Base-by-base conservation (phyloP, 2,113 vertebrate genomes). In the Melanostigma gelatinosum region DNA sequence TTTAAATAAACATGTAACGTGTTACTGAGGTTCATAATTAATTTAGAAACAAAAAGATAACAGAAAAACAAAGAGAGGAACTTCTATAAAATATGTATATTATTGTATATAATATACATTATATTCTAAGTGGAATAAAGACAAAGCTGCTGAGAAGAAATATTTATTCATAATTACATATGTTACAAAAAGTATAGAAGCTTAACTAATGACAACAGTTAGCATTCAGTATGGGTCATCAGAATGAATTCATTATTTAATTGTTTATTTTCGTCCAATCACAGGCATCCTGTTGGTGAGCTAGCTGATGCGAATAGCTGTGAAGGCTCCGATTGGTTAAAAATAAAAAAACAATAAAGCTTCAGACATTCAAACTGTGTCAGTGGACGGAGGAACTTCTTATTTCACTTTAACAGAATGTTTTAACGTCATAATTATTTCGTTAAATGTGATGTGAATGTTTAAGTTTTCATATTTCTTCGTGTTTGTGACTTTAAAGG, bases 131-230 rank as follows among this genome's bases (percentile, higher is more conserved):
- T 16, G 20, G 27, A 67, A 46, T 32, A 20, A 62, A 27, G 27
- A 62, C 20, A 29, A 38, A 11, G n/a, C 29, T 58, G 29, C 32
- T 77, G 58, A 54, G 24, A 67, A 72, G 6, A 57, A 46, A 68
- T 22, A 40, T 85, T 85, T 85, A 80, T 72, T 85, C 1, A 65
- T 64, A 44, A 66, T 86, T 67, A 65, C 38, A 74, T 71, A 58
- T 60, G 68, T 72, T 65, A 82, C 67, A 88, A 82, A 75, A 72
- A 58, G 12, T 27, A 58, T 15, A 54, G 18, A 27, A 54, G 5
- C 38, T 34, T 4, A 66, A 55, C 16, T 52, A 22, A 52, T 52
- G 22, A 52, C 9, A 22, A 52, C 20, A 18, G 13, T 55, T n/a
- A 38, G 22, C 4, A 46, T 48, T 15, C 38, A 58, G 15, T 27